Conservation (phyloP, 1,140 invertebrate genomes). For the Aricia agestis region DNA sequence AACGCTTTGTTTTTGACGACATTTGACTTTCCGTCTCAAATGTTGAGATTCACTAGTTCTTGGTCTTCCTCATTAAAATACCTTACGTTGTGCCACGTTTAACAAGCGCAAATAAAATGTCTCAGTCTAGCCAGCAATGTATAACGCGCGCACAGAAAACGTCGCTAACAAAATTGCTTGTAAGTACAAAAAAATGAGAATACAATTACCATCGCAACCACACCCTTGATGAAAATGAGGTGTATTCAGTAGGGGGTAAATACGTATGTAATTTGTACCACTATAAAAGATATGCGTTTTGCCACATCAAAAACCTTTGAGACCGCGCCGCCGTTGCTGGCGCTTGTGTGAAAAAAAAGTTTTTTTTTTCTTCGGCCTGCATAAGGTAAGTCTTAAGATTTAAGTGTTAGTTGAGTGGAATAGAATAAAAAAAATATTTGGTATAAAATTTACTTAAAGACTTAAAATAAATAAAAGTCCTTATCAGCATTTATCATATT, state of each 20-base stretch:
- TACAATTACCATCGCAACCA: constrained; percentile 58
- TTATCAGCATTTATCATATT: too few relatives aligned
- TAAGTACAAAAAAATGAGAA: constrained; percentile 37
- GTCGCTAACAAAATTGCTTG: background rate
- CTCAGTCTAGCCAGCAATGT: constrained; percentile 26
- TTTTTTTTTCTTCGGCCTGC: constrained; percentile 21
- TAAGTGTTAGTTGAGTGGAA: too few relatives aligned
- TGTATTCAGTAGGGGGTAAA: constrained; percentile 68
- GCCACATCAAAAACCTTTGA: constrained; percentile 21
- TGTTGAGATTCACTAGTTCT: too few relatives aligned
- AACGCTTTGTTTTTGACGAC: too few relatives aligned
- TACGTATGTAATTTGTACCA: constrained; percentile 50
- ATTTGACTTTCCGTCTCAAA: too few relatives aligned
- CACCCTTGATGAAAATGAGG: constrained; percentile 60
- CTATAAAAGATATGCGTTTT: constrained; percentile 51
- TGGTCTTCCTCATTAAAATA: too few relatives aligned
- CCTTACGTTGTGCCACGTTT: too few relatives aligned
- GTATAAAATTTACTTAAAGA: background rate
- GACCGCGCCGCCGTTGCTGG: constrained; percentile 37
- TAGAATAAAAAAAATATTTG: too few relatives aligned
- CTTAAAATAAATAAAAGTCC: background rate
- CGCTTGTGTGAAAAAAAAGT: constrained; percentile 24
- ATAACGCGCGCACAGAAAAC: background rate
- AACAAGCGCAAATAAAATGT: too few relatives aligned
- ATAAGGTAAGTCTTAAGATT: constrained; percentile 35